A percentile compares a stretch with the other conserved stretches of the same genome.
Evolutionary conservation across 2,113 vertebrate genomes (phyloP).

Genomic region (Ameiurus melas): DNA sequence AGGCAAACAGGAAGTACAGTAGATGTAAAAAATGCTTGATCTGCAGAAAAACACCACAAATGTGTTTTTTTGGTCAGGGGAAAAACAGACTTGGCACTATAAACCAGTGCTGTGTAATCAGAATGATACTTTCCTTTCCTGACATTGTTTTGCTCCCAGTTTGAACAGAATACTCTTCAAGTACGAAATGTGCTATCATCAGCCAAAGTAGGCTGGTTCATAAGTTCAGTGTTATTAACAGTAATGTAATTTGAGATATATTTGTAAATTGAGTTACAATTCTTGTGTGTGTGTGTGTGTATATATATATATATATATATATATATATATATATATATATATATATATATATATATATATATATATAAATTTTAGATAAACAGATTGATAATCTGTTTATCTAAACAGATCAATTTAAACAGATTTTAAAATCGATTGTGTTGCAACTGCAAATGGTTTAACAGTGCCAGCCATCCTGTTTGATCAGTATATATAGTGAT

Average conservation of each 20-base stretch:
- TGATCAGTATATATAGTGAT: not conserved
- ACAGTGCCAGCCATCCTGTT: not conserved
- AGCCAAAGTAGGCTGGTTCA: constrained; percentile 1
- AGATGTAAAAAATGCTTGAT: constrained; percentile 8
- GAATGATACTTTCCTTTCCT: constrained; percentile 44
- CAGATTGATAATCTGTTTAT: too few relatives aligned
- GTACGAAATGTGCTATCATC: constrained; percentile 5
- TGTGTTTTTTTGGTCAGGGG: not conserved
- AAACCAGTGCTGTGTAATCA: constrained; percentile 47
- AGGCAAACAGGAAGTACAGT: not conserved
- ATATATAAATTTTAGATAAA: too few relatives aligned
- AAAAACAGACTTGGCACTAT: not conserved
- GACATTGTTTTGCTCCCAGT: constrained; percentile 43
- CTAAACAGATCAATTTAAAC: too few relatives aligned
- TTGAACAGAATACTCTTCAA: constrained; percentile 8
- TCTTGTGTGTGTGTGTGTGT: too few relatives aligned
- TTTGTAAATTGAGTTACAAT: not conserved
- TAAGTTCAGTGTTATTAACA: not conserved
- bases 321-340: too few relatives aligned
- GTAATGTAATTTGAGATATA: not conserved
- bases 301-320: too few relatives aligned
- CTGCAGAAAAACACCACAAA: not conserved
- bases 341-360: too few relatives aligned
- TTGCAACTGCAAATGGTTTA: not conserved
- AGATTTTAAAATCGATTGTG: not conserved